phyloP scores from a whole-genome alignment of 2,888 invertebrate genomes.

The Heliconius ethilla region DNA sequence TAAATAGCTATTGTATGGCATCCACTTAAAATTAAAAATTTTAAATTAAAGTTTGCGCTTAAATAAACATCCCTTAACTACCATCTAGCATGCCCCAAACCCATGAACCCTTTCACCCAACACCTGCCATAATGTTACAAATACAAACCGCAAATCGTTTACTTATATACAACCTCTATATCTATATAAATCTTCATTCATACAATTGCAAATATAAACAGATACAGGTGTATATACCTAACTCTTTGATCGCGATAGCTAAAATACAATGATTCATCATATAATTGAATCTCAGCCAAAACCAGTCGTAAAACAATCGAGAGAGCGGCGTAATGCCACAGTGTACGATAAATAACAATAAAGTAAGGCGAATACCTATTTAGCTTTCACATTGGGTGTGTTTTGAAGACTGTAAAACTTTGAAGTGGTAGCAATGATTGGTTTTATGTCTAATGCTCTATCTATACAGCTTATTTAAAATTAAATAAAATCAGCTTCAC shows the following conservation, averaged over 20 bases:
- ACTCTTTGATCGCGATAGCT: slow-evolving; percentile 39
- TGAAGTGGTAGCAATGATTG: slow-evolving; percentile 47
- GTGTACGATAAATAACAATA: slow-evolving; percentile 47
- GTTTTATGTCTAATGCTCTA: neutral
- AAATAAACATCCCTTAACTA: neutral
- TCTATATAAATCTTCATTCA: slow-evolving; percentile 23
- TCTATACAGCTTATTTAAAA: neutral
- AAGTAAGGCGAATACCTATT: slow-evolving; percentile 43
- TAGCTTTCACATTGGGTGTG: slow-evolving; percentile 46
- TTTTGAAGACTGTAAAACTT: slow-evolving; percentile 48
- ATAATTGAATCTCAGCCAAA: slow-evolving; percentile 59
- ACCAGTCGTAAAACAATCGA: slow-evolving; percentile 47
- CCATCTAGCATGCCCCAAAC: neutral
- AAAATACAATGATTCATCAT: slow-evolving; percentile 51
- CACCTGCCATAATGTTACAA: neutral
- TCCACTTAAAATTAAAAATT: neutral
- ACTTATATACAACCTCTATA: slow-evolving; percentile 3
- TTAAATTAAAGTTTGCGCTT: neutral
- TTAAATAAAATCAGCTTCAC: no score
- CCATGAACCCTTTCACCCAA: neutral
- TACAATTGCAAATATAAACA: slow-evolving; percentile 36
- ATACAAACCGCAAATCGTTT: neutral
- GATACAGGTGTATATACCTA: neutral
- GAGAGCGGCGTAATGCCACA: slow-evolving; percentile 45
- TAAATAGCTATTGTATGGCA: no score